Evolutionary conservation across 1,140 invertebrate genomes (phyloP).

Genomic region (Halictus rubicundus): DNA sequence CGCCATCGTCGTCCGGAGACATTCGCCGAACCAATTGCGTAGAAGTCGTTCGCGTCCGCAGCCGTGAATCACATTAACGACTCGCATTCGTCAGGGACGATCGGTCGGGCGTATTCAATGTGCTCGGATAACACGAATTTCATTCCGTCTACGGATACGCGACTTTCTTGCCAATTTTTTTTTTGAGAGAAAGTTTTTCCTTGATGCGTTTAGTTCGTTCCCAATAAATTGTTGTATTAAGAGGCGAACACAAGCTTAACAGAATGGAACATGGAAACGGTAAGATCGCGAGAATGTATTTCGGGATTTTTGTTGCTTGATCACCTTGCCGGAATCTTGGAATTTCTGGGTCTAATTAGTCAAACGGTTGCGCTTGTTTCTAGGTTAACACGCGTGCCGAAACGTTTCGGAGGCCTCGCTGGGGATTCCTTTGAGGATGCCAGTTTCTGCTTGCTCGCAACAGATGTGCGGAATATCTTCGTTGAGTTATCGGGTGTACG

Average conservation of each 20-base stretch:
- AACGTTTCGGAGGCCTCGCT: background rate
- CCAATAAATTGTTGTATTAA: no score
- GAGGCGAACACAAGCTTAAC: no score
- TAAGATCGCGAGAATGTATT: background rate
- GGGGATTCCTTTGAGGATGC: background rate
- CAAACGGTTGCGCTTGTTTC: background rate
- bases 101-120: background rate
- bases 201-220: no score
- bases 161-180: no score
- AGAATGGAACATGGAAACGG: no score
- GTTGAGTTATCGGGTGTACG: background rate
- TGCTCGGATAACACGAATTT: no score
- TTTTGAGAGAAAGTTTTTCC: no score
- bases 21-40: conserved; percentile 38
- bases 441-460: background rate
- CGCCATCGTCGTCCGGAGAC: conserved; percentile 18
- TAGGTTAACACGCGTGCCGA: background rate
- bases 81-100: background rate
- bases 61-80: conserved; percentile 12
- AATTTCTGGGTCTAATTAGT: background rate
- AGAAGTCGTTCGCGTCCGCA: conserved; percentile 12
- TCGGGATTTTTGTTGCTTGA: background rate
- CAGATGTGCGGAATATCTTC: background rate
- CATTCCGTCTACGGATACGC: no score
- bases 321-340: background rate